Conservation (phyloP, 2,888 invertebrate species). For the Dryomyza anilis region DNA sequence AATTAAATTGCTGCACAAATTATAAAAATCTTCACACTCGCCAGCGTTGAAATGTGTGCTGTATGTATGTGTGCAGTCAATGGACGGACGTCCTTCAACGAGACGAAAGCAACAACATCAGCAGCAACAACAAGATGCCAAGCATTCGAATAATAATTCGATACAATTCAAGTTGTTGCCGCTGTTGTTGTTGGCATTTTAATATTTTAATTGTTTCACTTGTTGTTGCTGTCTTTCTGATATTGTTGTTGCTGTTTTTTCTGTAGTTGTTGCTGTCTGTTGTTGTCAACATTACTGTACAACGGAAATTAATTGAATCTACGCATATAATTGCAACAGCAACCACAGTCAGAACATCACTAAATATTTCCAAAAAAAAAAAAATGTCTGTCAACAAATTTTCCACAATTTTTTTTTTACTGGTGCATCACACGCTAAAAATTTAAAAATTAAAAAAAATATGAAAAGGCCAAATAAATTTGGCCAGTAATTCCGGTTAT, state of each 20-base stretch:
- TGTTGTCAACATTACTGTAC: not conserved
- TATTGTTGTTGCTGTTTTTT: slow-evolving; percentile 2
- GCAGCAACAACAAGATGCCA: slow-evolving; percentile 10
- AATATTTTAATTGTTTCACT: slow-evolving; percentile 18
- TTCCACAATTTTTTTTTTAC: no score
- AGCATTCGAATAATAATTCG: slow-evolving; percentile 21
- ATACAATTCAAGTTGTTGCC: slow-evolving; percentile 14
- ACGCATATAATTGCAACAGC: slow-evolving; percentile 8
- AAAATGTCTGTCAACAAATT: no score
- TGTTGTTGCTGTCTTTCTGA: not conserved
- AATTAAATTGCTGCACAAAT: slow-evolving; percentile 15
- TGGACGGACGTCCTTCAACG: slow-evolving; percentile 46
- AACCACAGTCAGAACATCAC: not conserved
- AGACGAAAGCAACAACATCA: not conserved
- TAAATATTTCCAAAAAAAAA: no score
- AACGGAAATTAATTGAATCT: slow-evolving; percentile 14
- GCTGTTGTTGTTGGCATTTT: slow-evolving; percentile 21
- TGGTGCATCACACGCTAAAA: no score
- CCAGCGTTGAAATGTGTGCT: not conserved
- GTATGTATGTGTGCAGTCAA: slow-evolving; percentile 33
- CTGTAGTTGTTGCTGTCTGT: slow-evolving; percentile 1
- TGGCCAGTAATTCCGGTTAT: no score
- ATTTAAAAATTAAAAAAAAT: no score
- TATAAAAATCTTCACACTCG: not conserved
- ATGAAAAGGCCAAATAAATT: no score